Evolutionary conservation across 2,888 invertebrate species (phyloP), one percentile per base, ranked within the genome.

Genomic region (Amiota communis): DNA sequence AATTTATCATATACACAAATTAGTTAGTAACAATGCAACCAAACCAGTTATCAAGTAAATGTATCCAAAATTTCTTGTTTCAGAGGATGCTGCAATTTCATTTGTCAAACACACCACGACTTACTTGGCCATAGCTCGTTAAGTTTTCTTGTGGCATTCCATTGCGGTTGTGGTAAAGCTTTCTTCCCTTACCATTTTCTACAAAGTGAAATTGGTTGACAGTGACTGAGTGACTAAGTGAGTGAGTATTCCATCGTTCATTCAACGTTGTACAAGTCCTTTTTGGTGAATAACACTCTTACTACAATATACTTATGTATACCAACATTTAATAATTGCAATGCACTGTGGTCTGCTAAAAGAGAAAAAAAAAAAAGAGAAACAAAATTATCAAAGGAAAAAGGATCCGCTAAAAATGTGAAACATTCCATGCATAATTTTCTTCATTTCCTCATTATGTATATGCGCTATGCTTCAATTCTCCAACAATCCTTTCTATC

Each of bases 1-100:
- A 86, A 88, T 87, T 88, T 87, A 88, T 88, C 82, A 85, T 59
- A 59, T 81, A 82, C 80, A 81, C 83, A 86, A 88, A 86, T 86
- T 85, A 86, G 87, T 84, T 80, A 77, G 75, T 76, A 74, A 73
- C 72, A 74, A 81, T 81, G 79, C 84, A 49, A 20, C 64, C 20
- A 56, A 47, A 46, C 69, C 59, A 48, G n/a, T n/a, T 17, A 59
- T 23, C n/a, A 20, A 20, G 11, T 61, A 36, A 36, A 36, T 36
- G 36, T 36, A 36, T 36, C 36, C 6, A 2, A 36, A 36, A 6
- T 6, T 36, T 36, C 36, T 36, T 6, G 6, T 36, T 36, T 2
- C 57, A 17, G 23, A 20, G 13, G 56, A 17, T 36, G 69, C 69
- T 56, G 36, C 69, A 69, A 71, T 70, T 69, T 49, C 73, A 53